Evolutionary conservation across 2,888 invertebrate genomes (phyloP).

Genomic region (Tinea pellionella): DNA sequence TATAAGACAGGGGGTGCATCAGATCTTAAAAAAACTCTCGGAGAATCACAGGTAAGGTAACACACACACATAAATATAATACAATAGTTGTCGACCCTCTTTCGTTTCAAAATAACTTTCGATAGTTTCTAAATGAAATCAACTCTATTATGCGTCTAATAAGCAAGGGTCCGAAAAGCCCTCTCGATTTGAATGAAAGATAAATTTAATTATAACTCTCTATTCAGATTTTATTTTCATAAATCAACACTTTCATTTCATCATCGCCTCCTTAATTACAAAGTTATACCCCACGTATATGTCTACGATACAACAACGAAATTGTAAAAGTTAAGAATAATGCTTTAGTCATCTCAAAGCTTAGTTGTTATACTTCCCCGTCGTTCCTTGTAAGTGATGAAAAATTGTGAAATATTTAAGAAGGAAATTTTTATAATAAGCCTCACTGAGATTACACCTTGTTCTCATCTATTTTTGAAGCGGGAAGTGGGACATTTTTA

Average conservation of each 20-base stretch:
- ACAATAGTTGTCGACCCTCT: not conserved
- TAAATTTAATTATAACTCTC: conserved; percentile 60
- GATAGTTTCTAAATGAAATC: conserved; percentile 9
- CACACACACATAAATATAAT: not conserved
- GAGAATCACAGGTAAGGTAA: conserved; percentile 26
- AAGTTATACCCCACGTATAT: not conserved
- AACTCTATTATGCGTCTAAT: conserved; percentile 7
- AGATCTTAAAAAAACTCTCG: conserved; percentile 29
- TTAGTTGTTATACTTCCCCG: not conserved
- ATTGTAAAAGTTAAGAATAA: not conserved
- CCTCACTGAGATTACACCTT: conserved; percentile 64
- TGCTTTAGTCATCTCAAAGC: not conserved
- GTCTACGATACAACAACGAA: not conserved
- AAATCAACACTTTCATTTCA: conserved; percentile 44
- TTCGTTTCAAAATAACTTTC: not conserved
- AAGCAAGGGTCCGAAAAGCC: not conserved
- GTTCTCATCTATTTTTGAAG: conserved; percentile 57
- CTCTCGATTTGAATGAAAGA: conserved; percentile 52
- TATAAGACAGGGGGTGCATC: conserved; percentile 31
- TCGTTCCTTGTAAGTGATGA: not conserved
- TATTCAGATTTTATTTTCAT: conserved; percentile 61
- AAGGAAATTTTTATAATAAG: conserved; percentile 65
- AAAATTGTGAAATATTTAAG: conserved; percentile 22
- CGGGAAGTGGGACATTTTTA: conserved; percentile 63
- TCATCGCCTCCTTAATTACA: not conserved